Evolutionary conservation across 2,113 vertebrate genomes (phyloP).

Genomic region (Coryphaenoides rupestris): DNA sequence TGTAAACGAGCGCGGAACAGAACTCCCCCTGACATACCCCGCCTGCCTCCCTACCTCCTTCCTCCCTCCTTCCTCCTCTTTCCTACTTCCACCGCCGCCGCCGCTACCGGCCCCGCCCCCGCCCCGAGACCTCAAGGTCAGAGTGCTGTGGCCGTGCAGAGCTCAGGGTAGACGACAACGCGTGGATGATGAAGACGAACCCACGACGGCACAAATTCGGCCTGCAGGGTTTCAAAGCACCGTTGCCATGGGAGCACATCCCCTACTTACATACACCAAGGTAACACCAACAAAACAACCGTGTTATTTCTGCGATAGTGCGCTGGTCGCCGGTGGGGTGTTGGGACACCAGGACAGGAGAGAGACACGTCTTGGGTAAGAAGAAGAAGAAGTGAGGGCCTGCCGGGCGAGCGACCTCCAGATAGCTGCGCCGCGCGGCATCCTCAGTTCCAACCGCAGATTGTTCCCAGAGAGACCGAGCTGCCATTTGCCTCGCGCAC

Average conservation of each 20-base stretch:
- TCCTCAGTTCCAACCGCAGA: slow-evolving; percentile 8
- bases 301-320: neutral
- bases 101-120: neutral
- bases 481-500: slow-evolving; percentile 16
- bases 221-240: too few species aligned
- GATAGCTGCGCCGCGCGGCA: neutral
- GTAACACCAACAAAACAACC: neutral
- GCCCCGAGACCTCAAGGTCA: neutral
- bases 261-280: too few species aligned
- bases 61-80: too few species aligned
- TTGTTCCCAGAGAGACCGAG: neutral
- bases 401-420: too few species aligned
- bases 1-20: slow-evolving; percentile 1
- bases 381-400: neutral
- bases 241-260: neutral
- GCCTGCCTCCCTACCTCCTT: neutral
- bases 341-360: too few species aligned
- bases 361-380: neutral
- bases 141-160: neutral
- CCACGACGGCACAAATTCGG: too few species aligned
- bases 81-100: neutral
- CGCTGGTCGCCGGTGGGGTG: neutral
- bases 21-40: neutral
- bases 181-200: too few species aligned
- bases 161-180: too few species aligned